Base-by-base conservation (phyloP, 2,797 vertebrate species). In the Ficedula albicollis region DNA sequence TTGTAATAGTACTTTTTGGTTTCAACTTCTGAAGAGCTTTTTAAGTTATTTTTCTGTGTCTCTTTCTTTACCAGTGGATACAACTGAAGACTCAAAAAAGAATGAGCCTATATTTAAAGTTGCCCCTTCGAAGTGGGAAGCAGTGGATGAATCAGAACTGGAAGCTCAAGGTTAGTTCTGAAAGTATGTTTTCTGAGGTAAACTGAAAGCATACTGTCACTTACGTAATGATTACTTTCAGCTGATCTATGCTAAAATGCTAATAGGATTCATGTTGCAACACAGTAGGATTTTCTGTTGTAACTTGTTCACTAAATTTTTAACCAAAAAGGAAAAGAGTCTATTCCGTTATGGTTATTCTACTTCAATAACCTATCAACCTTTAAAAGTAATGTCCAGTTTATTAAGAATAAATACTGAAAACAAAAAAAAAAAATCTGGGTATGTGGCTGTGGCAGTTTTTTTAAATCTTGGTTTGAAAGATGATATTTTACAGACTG, bases 61-160 rank as follows among this genome's bases (percentile, higher is more conserved):
- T 38, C 89, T 93, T 73, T 70, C 18, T 80, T 67, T 83, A 93
- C 79, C 62, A 99, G 99, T 99, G 96, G 99, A 99, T 97, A 97
- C 98, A 4, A 94, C 97, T 83, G 98, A 98, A 85, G 98, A 98
- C 32, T 96, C 98, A 17, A 99, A 99, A 94, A 98, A 98, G 93
- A 98, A 98, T 89, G 99, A 99, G 63, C 98, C 99, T 10, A 98
- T 99, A 84, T 99, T 99, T 97, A 99, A 99, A 97, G 98, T 99
- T 80, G 99, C 99, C 4, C 99, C 99, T 21, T 99, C 99, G 0
- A 99, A 99, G 94, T 99, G 99, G 99, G 99, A 99, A 98, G 99
- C 98, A 68, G 99, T 99, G 89, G 99, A 99, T 92, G 99, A 99
- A 96, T 89, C 99, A 0, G 99, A 99, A 95, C 97, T 99, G 76